Evolutionary conservation across 2,888 invertebrate species (phyloP).

Genomic region (Elmis aenea): DNA sequence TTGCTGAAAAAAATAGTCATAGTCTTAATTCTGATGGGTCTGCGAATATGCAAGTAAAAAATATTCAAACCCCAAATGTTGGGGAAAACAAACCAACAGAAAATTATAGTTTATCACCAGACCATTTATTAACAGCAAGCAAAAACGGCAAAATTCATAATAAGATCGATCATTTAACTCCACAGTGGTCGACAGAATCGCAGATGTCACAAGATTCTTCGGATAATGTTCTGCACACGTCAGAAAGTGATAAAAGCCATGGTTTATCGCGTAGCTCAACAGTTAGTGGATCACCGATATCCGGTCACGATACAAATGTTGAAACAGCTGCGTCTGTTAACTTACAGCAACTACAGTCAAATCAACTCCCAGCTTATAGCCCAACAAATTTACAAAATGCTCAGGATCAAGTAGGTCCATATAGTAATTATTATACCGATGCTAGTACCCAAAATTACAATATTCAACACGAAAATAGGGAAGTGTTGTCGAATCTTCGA

Average conservation of each 20-base stretch:
- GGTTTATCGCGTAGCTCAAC: conserved; percentile 52
- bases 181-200: conserved; percentile 64
- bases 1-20: conserved; percentile 17
- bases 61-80: too few relatives aligned
- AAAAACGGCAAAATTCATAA: conserved; percentile 16
- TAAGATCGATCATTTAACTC: conserved; percentile 44
- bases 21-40: conserved; percentile 2
- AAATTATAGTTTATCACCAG: too few relatives aligned
- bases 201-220: conserved; percentile 63
- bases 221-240: conserved; percentile 56
- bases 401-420: too few relatives aligned
- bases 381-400: conserved; percentile 2
- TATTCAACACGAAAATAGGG: conserved; percentile 21
- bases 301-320: conserved; percentile 15
- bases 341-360: conserved; percentile 2
- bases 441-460: conserved; percentile 10
- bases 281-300: conserved; percentile 42
- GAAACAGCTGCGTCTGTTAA: conserved; percentile 3
- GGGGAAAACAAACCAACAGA: too few relatives aligned
- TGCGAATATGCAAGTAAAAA: too few relatives aligned
- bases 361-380: conserved; percentile 1
- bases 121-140: too few relatives aligned
- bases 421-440: conserved; percentile 11
- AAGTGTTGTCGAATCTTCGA: conserved; percentile 12
- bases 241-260: conserved; percentile 59